phyloP scores from a whole-genome alignment of 2,797 vertebrate genomes.

The Gymnodraco acuticeps region DNA sequence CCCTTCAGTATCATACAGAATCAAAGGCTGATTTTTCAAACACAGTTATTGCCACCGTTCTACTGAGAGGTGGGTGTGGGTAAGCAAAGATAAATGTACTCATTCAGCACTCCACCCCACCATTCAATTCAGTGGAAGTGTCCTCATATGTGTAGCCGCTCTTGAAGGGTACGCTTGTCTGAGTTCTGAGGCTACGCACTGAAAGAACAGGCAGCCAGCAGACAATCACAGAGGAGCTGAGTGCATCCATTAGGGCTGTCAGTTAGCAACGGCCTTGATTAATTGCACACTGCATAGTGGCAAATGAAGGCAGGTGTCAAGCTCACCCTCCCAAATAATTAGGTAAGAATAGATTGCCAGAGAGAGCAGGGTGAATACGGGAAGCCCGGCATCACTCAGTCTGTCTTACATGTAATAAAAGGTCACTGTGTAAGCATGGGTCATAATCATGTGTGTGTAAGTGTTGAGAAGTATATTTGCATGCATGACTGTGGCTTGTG shows the following conservation, averaged over 20 bases:
- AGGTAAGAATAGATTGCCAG: slow-evolving; percentile 78
- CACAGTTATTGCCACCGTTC: slow-evolving; percentile 48
- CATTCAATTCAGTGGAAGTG: slow-evolving; percentile 66
- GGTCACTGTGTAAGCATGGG: slow-evolving; percentile 45
- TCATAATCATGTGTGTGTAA: slow-evolving; percentile 35
- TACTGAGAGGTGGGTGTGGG: slow-evolving; percentile 58
- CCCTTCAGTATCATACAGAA: slow-evolving; percentile 43
- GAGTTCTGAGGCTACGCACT: slow-evolving; percentile 53
- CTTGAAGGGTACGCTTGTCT: slow-evolving; percentile 77
- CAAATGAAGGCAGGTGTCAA: slow-evolving; percentile 81
- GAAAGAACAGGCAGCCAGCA: slow-evolving; percentile 70
- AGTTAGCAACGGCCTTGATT: slow-evolving; percentile 78
- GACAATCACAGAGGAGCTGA: slow-evolving; percentile 77
- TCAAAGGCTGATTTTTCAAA: slow-evolving; percentile 56
- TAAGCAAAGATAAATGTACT: slow-evolving; percentile 65
- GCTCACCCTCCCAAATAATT: slow-evolving; percentile 73
- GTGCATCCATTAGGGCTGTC: slow-evolving; percentile 82
- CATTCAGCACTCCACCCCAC: slow-evolving; percentile 55
- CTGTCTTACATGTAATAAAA: slow-evolving; percentile 67
- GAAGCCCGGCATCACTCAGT: slow-evolving; percentile 45
- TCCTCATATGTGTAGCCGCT: slow-evolving; percentile 61
- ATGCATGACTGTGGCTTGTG: slow-evolving; percentile 40
- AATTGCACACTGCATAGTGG: slow-evolving; percentile 77
- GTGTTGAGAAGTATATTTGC: slow-evolving; percentile 29
- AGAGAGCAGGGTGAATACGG: slow-evolving; percentile 59